phyloP scores from a whole-genome alignment of 2,797 vertebrate species.

The Anomalospiza imberbis region DNA sequence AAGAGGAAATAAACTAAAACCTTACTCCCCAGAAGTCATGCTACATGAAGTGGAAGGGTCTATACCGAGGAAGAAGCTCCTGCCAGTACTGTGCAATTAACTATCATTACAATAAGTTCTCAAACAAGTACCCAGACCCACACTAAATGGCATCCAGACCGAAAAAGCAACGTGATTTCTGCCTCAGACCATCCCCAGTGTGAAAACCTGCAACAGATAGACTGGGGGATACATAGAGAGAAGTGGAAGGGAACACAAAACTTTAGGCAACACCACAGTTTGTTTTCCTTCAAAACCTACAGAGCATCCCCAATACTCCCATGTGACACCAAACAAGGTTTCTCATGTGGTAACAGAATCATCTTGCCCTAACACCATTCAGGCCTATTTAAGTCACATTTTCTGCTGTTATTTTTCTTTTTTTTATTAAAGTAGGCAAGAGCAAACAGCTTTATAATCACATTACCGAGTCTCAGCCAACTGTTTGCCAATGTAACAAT shows the following conservation, averaged over 20 bases:
- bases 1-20: background rate
- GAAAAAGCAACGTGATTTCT: background rate
- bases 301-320: background rate
- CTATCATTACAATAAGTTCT: background rate
- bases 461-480: background rate
- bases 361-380: background rate
- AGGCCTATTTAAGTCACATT: background rate
- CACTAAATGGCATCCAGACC: background rate
- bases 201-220: background rate
- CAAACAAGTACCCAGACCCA: background rate
- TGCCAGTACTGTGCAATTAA: background rate
- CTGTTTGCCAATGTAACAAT: background rate
- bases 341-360: background rate
- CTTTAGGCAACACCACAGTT: background rate
- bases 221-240: rapidly evolving
- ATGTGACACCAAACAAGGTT: background rate
- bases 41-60: background rate
- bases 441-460: conserved; percentile 3
- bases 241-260: background rate
- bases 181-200: background rate
- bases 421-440: conserved; percentile 2
- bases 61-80: background rate
- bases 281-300: background rate
- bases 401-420: background rate
- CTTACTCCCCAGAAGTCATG: background rate